Conservation (phyloP, 92 coral and sea anemone genomes). For the Phenganax subtilis region DNA sequence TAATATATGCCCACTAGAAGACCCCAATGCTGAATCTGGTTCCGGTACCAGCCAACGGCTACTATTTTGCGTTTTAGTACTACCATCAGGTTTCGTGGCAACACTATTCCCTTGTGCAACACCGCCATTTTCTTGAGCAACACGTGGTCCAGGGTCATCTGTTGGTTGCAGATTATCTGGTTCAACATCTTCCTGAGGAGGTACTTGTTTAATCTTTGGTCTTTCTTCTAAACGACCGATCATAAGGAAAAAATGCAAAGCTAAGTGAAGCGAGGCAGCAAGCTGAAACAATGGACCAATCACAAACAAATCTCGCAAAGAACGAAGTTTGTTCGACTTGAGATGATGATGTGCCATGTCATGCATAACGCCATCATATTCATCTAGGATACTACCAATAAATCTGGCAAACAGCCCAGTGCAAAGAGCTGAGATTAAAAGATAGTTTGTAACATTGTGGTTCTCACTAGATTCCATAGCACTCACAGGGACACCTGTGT, state of each 20-base stretch:
- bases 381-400: constrained; percentile 34
- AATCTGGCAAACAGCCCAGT: constrained; percentile 28
- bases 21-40: too few species aligned
- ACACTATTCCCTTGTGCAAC: neutral
- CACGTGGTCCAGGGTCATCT: neutral
- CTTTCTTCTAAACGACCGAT: neutral
- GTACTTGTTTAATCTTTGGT: neutral
- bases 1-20: too few species aligned
- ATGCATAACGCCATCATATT: constrained; percentile 28
- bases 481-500: constrained; percentile 16
- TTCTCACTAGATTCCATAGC: constrained; percentile 9
- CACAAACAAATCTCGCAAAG: constrained; percentile 29
- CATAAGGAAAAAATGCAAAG: constrained; percentile 32
- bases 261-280: constrained; percentile 29
- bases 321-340: constrained; percentile 14
- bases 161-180: neutral
- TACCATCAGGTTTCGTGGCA: neutral
- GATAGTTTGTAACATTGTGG: neutral
- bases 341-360: constrained; percentile 8
- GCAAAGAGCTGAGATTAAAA: constrained; percentile 26
- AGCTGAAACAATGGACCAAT: constrained; percentile 38
- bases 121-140: neutral
- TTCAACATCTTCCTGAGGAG: neutral
- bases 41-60: too few species aligned
- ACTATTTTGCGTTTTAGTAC: neutral